A percentile compares a stretch with the other conserved stretches of the same genome.
Evolutionary conservation across 2,888 invertebrate genomes (phyloP).

Genomic region (Apamea crenata): DNA sequence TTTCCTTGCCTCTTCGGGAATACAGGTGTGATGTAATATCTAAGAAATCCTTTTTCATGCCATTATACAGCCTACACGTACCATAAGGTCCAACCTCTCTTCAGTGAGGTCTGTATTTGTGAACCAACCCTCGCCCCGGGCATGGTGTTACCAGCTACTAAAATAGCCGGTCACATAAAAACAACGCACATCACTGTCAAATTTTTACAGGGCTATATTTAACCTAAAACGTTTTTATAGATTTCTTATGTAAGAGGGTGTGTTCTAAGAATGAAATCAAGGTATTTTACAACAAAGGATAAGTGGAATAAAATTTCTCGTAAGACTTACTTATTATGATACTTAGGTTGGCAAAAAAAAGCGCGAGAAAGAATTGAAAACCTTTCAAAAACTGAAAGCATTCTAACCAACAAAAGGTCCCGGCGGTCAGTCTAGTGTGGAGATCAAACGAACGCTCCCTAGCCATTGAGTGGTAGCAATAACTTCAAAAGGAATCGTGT

Average conservation of each 20-base stretch:
- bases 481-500: conserved; percentile 25
- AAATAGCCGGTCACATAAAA: conserved; percentile 37
- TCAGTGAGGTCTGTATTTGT: background rate
- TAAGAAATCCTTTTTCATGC: background rate
- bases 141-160: conserved; percentile 23
- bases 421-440: conserved; percentile 13
- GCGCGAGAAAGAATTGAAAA: background rate
- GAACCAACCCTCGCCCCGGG: conserved; percentile 17
- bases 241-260: background rate
- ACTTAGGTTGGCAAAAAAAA: background rate
- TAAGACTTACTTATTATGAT: background rate
- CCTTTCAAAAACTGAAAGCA: conserved; percentile 18
- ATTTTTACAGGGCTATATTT: conserved; percentile 7
- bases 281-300: background rate
- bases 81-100: background rate
- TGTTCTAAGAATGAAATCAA: background rate
- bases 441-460: conserved; percentile 29
- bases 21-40: background rate
- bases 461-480: conserved; percentile 9
- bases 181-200: conserved; percentile 17
- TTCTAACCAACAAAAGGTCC: conserved; percentile 13
- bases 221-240: conserved; percentile 12
- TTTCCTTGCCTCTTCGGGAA: background rate
- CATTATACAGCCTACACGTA: background rate
- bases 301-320: background rate